A percentile compares a stretch with the other conserved stretches of the same genome.
phyloP scores from a whole-genome alignment of 2,888 invertebrate species.

The Eudemis profundana region DNA sequence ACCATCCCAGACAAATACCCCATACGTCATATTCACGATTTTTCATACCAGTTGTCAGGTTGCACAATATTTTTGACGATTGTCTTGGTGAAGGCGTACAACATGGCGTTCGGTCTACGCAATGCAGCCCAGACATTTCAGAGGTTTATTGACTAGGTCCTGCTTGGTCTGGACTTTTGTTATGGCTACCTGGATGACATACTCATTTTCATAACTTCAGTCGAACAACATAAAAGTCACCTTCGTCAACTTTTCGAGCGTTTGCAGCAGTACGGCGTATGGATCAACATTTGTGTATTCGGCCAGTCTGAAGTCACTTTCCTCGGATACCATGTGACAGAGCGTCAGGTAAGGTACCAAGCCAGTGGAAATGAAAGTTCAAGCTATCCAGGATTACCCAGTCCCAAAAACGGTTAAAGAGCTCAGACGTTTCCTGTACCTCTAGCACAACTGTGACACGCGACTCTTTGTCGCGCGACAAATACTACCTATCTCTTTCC shows the following conservation, averaged over 20 bases:
- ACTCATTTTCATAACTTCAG: background rate
- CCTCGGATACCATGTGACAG: background rate
- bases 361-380: background rate
- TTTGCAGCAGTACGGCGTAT: background rate
- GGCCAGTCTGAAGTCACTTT: constrained; percentile 1
- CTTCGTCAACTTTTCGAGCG: constrained; percentile 3
- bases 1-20: too few relatives aligned
- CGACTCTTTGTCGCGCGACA: too few relatives aligned
- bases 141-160: background rate
- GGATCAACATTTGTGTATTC: background rate
- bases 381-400: background rate
- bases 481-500: too few relatives aligned
- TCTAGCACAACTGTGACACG: too few relatives aligned
- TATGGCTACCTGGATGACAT: background rate
- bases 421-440: too few relatives aligned
- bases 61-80: too few relatives aligned
- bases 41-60: too few relatives aligned
- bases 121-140: constrained; percentile 3
- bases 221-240: background rate
- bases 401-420: background rate
- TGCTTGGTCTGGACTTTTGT: background rate
- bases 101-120: too few relatives aligned
- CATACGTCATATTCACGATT: too few relatives aligned
- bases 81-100: too few relatives aligned
- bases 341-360: background rate